These are phyloP conservation scores for Agrotis puta DNA, from an alignment of 2,888 invertebrate genomes.

Conservation along the genomic window DNA sequence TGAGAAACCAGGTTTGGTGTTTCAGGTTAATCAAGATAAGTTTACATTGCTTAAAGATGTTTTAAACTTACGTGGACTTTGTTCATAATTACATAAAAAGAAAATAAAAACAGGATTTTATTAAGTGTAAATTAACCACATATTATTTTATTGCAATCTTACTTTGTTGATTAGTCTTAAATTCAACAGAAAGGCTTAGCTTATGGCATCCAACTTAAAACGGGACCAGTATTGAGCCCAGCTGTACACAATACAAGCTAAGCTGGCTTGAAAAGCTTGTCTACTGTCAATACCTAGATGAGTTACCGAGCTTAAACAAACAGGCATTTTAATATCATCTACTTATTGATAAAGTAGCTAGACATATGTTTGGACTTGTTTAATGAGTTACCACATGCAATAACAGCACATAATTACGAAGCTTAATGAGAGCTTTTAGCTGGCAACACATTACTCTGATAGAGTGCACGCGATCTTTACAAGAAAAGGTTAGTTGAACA, in stretches of 20 bases:
- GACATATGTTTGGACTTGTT: constrained; percentile 38
- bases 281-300: constrained; percentile 20
- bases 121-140: too few relatives aligned
- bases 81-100: too few relatives aligned
- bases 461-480: constrained; percentile 56
- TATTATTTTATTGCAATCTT: neutral
- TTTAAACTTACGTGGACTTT: neutral
- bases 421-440: constrained; percentile 66
- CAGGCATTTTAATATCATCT: constrained; percentile 28
- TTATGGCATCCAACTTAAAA: neutral
- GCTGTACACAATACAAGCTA: neutral
- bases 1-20: neutral
- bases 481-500: constrained; percentile 46
- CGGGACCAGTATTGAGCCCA: constrained; percentile 1
- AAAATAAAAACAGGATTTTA: too few relatives aligned
- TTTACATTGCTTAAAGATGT: neutral
- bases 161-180: neutral
- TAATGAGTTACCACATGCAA: constrained; percentile 57
- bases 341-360: constrained; percentile 39
- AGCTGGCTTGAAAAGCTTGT: neutral
- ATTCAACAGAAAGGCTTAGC: neutral
- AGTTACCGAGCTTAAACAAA: constrained; percentile 14
- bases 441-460: constrained; percentile 47
- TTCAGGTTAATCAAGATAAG: neutral
- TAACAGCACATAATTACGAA: constrained; percentile 60